Conservation (phyloP, 2,113 vertebrate species). For the Sporophila hypoxantha region DNA sequence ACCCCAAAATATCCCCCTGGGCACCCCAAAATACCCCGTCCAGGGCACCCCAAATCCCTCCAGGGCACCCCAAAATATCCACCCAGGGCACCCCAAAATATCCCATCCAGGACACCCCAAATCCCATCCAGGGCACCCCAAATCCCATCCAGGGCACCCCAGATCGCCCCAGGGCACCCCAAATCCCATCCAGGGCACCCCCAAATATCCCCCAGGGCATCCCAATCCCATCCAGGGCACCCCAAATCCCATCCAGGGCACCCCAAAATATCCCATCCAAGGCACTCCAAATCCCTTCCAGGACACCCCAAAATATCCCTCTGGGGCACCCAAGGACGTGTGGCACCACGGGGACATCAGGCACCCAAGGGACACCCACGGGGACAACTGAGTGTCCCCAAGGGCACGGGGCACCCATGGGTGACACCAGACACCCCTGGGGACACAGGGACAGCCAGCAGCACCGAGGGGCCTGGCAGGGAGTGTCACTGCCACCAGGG, state of each 20-base stretch:
- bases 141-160: no score
- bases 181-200: no score
- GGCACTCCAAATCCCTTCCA: not conserved
- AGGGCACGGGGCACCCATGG: no score
- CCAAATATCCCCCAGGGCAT: no score
- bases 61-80: no score
- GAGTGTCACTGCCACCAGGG: not conserved
- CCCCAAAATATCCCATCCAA: no score
- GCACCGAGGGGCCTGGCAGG: no score
- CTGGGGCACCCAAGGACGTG: no score
- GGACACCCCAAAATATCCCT: no score
- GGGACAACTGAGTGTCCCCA: not conserved
- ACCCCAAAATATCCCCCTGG: not conserved
- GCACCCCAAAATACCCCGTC: not conserved
- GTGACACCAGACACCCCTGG: not conserved
- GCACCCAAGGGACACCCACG: no score
- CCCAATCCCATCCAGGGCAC: not conserved
- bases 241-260: not conserved
- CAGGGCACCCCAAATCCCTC: not conserved
- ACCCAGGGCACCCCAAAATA: not conserved
- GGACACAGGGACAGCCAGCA: not conserved
- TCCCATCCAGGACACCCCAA: not conserved
- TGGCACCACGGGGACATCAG: not conserved
- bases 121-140: no score
- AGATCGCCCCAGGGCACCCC: not conserved